Evolutionary conservation across 2,888 invertebrate species (phyloP), one percentile per base, ranked within the genome.

Genomic region (Sceliomorpha sp.): DNA sequence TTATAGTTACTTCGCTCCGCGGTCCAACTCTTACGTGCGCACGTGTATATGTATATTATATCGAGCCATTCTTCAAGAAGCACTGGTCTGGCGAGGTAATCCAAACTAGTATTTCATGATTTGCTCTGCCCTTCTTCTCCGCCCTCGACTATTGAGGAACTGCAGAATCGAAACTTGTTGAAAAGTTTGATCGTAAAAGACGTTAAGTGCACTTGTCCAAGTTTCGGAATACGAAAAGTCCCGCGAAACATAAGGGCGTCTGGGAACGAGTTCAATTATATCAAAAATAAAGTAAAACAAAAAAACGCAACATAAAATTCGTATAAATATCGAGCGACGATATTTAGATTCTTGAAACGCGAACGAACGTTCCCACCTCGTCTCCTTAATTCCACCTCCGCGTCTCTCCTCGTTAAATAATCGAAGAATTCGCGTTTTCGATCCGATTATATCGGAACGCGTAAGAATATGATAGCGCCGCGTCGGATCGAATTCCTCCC

Each of bases 111-210:
- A 66, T 70, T 70, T 70, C 70, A 70, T 64, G 64, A 70, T 70
- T 64, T 64, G 59, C 48, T 44, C 15, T 31, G 45, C 26, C 24
- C 32, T 27, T 10, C 45, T 12, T 34, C 50, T 44, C 40, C 37
- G 24, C 13, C 62, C 34, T 34, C 66, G 53, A 53, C 62, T 59
- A 69, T 66, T 66, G 66, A 69, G 72, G 39, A 59, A 66, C 68
- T 72, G 66, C 62, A 53, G 64, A 73, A 71, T 73, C 75, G 72
- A 75, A 75, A 76, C 70, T 77, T 74, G 73, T 76, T 77, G 72
- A 78, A 78, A 83, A 83, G 78, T 83, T 82, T 53, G 76, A 70
- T 80, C 81, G 82, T 83, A 83, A 83, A 82, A 80, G 80, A 73
- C 73, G 73, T 72, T 72, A 74, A 76, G 76, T 74, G 74, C 73